Conservation (phyloP, 2,113 vertebrate genomes). For the Bos javanicus region DNA sequence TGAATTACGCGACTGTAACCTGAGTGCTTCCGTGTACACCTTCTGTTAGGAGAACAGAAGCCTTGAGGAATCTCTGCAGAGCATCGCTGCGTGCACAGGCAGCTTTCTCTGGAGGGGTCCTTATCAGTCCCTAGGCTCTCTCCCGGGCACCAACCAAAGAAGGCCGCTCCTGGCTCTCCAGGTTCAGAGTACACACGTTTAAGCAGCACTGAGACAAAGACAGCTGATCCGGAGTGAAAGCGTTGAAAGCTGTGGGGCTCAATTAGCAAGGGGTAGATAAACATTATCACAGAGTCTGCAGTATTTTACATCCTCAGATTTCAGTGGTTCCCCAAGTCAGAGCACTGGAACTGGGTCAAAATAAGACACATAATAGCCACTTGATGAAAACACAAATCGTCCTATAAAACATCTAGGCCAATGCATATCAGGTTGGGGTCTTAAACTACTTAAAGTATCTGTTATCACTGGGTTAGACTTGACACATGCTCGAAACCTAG, state of each 20-base stretch:
- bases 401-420: background rate
- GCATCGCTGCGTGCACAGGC: background rate
- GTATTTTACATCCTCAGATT: background rate
- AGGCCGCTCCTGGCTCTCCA: background rate
- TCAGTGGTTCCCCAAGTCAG: background rate
- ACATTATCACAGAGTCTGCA: background rate
- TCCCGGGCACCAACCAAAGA: background rate
- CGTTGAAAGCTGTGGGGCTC: background rate
- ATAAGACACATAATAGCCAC: background rate
- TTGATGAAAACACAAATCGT: background rate
- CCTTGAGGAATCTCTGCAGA: background rate
- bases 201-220: background rate
- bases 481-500: background rate
- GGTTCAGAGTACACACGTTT: no score
- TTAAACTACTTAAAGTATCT: background rate
- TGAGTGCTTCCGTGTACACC: background rate
- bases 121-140: background rate
- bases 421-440: background rate
- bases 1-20: background rate
- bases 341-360: background rate
- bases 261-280: background rate
- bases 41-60: background rate
- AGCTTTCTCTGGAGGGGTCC: background rate
- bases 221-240: background rate
- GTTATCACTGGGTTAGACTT: background rate